phyloP scores from a whole-genome alignment of 1,140 invertebrate genomes.

The Cardiocondyla obscurior region DNA sequence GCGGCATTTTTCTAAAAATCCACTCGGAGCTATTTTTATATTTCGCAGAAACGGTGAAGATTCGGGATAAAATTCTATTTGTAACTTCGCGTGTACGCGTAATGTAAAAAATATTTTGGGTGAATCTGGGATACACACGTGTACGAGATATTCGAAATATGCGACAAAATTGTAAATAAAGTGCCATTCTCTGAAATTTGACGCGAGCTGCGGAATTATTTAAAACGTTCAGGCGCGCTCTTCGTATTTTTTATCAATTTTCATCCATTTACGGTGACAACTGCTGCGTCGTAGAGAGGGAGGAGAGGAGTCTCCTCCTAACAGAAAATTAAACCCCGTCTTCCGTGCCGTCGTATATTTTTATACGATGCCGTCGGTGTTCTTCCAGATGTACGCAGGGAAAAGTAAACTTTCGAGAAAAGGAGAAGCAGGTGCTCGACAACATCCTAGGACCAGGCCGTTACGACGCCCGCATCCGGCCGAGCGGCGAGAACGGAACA shows the following conservation, averaged over 20 bases:
- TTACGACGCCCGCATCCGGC: constrained; percentile 96
- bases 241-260: neutral
- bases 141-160: neutral
- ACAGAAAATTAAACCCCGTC: too few species aligned
- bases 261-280: neutral
- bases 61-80: neutral
- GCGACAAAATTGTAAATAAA: neutral
- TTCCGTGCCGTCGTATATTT: too few species aligned
- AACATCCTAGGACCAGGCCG: constrained; percentile 94
- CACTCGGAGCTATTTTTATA: neutral
- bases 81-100: neutral
- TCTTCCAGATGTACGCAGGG: constrained; percentile 78
- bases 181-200: neutral
- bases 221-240: neutral
- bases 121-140: neutral
- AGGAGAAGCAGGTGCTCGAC: constrained; percentile 97
- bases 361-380: neutral
- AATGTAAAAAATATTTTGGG: neutral
- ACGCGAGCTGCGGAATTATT: neutral
- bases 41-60: neutral
- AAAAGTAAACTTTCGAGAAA: constrained; percentile 95
- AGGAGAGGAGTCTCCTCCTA: too few species aligned
- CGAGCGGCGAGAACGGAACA: constrained; percentile 96
- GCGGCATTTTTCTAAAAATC: neutral
- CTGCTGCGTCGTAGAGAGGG: too few species aligned